Percentiles rank a stretch among this genome's conserved stretches.
Conservation (phyloP, 2,113 vertebrate species). For the Pseudopodoces humilis region DNA sequence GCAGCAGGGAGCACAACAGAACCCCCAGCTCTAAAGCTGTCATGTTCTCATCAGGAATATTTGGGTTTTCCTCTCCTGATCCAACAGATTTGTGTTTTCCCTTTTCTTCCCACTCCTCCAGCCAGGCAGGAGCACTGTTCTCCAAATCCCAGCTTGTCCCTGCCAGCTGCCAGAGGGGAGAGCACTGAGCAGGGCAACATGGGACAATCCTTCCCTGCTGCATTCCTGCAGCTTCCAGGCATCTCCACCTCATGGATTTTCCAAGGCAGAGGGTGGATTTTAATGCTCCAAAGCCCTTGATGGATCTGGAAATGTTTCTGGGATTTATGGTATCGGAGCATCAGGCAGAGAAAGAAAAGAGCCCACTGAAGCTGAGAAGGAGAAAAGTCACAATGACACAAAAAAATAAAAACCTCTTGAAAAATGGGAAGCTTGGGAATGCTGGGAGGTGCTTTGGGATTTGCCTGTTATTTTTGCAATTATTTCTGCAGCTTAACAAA, state of each 20-base stretch:
- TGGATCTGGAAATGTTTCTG: not conserved
- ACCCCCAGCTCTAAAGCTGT: not conserved
- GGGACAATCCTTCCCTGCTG: not conserved
- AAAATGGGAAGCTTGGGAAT: not conserved
- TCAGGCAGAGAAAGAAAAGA: not conserved
- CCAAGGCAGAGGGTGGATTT: not conserved
- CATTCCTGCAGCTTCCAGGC: not conserved
- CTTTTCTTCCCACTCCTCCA: not conserved
- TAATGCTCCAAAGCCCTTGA: not conserved
- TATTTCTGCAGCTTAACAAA: not conserved
- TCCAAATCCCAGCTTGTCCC: not conserved
- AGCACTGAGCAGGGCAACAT: rapidly evolving
- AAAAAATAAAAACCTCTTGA: not conserved
- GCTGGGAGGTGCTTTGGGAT: not conserved
- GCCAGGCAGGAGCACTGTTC: not conserved
- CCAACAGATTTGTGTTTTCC: not conserved
- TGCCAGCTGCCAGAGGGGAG: not conserved
- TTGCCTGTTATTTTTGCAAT: not conserved
- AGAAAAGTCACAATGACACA: not conserved
- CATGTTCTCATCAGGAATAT: not conserved
- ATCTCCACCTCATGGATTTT: not conserved
- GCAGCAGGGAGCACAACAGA: not conserved
- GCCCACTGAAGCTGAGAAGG: not conserved
- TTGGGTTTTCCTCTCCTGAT: not conserved
- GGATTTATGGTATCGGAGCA: not conserved